Conservation (phyloP, 2,797 vertebrate genomes). For the Chloroceryle inda region DNA sequence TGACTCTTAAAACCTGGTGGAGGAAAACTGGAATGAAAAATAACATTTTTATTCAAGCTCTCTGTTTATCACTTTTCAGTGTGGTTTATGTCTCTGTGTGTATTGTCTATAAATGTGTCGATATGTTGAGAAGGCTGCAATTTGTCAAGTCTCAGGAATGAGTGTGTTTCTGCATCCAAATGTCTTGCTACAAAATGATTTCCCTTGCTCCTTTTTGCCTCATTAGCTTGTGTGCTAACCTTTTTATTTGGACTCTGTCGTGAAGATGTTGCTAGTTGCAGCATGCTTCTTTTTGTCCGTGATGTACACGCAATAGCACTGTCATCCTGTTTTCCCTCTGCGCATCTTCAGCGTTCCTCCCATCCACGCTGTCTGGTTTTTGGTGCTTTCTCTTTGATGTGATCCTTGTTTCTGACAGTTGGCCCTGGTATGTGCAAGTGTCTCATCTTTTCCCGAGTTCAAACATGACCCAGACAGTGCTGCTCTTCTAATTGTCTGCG, state of each 20-base stretch:
- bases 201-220: slow-evolving; percentile 34
- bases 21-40: background rate
- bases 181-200: background rate
- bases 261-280: background rate
- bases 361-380: background rate
- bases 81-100: background rate
- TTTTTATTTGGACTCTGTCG: background rate
- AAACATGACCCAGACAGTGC: background rate
- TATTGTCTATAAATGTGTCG: background rate
- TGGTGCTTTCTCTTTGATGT: background rate
- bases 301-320: fast-evolving
- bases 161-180: background rate
- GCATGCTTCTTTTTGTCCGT: background rate
- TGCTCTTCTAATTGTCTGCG: background rate
- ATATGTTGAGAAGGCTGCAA: background rate
- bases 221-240: slow-evolving; percentile 41
- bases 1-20: background rate
- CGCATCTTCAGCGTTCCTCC: background rate
- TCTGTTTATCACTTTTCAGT: background rate
- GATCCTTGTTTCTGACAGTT: background rate
- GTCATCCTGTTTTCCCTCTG: background rate
- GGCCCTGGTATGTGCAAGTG: background rate
- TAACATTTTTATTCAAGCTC: background rate
- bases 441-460: background rate
- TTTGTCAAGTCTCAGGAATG: background rate